phyloP scores from a whole-genome alignment of 2,113 vertebrate genomes.

The Rutilus rutilus region DNA sequence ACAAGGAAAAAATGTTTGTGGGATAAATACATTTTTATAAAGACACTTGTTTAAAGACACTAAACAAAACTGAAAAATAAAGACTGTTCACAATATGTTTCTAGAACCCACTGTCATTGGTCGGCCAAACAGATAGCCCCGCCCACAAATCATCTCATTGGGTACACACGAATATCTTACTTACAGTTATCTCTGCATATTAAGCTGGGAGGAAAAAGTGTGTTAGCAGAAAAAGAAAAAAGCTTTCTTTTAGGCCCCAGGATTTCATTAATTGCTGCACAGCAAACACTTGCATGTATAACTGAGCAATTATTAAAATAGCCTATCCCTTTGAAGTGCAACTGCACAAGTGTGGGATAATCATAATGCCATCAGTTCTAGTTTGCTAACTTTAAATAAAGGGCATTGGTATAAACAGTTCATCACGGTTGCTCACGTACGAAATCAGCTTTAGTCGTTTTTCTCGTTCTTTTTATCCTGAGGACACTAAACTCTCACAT shows the following conservation, averaged over 20 bases:
- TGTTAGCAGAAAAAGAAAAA: slow-evolving; percentile 33
- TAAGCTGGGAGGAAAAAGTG: background rate
- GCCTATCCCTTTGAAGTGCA: slow-evolving; percentile 67
- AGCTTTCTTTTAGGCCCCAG: slow-evolving; percentile 59
- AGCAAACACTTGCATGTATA: slow-evolving; percentile 68
- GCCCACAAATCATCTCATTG: background rate
- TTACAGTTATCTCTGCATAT: background rate
- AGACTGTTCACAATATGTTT: background rate
- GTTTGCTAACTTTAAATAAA: slow-evolving; percentile 64
- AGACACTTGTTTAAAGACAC: slow-evolving; percentile 2
- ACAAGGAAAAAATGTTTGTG: background rate
- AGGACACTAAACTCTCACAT: slow-evolving; percentile 61
- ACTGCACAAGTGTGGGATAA: slow-evolving; percentile 64
- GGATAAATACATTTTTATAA: background rate
- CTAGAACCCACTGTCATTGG: background rate
- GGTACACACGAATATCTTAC: background rate
- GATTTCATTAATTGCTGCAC: slow-evolving; percentile 64
- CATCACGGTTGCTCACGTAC: slow-evolving; percentile 56
- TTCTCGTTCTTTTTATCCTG: slow-evolving; percentile 60
- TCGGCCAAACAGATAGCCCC: background rate
- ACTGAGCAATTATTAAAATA: slow-evolving; percentile 61
- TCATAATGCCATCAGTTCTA: slow-evolving; percentile 65
- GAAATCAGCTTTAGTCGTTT: slow-evolving; percentile 57
- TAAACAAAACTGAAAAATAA: background rate
- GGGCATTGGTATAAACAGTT: slow-evolving; percentile 64